Base-by-base conservation (phyloP, 2,888 invertebrate species). In the Pheosia gnoma region DNA sequence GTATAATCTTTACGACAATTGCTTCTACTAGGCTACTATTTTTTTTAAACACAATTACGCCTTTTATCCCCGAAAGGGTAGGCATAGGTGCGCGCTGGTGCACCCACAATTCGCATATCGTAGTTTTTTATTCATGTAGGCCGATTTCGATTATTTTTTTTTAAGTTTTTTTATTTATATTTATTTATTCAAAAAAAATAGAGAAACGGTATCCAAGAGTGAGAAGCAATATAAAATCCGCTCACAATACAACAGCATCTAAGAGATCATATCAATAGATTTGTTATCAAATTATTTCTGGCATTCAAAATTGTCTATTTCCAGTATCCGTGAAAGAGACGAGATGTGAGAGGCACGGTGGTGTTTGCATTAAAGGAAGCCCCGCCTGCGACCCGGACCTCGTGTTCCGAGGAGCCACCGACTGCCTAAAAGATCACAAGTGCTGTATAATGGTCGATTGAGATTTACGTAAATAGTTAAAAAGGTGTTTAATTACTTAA, bases 261-360 rank as follows among this genome's bases (percentile, higher is more conserved):
- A n/a, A n/a, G n/a, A n/a, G n/a, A n/a, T n/a, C 25, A 25, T 25
- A 25, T 25, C 25, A 25, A 25, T 0, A 25, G 10, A 37, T 11
- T 11, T 6, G 3, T 37, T 4, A 3, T 36, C 2, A 10, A 2
- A 25, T n/a, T n/a, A n/a, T n/a, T n/a, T n/a, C n/a, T n/a, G n/a
- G n/a, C n/a, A n/a, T n/a, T 36, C 2, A 10, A 2, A 25, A 53
- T 59, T 53, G 10, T 56, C 49, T 68, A 52, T 64, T 76, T 84
- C 66, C 81, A 89, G 88, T 82, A 49, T 88, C 89, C 36, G 60
- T 74, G 45, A 87, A 80, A 63, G 89, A 89, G 56, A 87, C 84
- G 0, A 78, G 89, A 43, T 89, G 89, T 59, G 7, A 4, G 0
- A 84, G 78, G 13, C 76, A 65, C 3, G 89, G 88, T 0, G 89